Base-by-base conservation (phyloP, 2,888 invertebrate genomes). In the Argyresthia albistria region DNA sequence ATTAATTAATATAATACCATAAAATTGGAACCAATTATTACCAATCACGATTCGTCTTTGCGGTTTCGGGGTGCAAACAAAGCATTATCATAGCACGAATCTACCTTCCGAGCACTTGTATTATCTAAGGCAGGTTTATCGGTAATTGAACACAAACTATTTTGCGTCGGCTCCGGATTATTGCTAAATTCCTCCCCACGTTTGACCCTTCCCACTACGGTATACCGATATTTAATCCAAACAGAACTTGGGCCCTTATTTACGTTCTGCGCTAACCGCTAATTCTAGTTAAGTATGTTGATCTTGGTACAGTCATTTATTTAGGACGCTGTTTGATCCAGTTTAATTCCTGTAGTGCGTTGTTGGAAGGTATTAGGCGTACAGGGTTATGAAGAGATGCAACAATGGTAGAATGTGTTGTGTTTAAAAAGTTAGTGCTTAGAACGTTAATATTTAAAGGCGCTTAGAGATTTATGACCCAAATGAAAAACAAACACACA, bases 101-200 rank as follows among this genome's bases (percentile, higher is more conserved):
- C 65, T 66, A 67, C 67, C 65, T 66, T 48, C 72, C 74, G 66
- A 70, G 67, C 62, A 56, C 62, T 58, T 63, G 64, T 64, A 53
- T 55, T 55, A 72, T 71, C 69, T 64, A 60, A 56, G 63, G 63
- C 64, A 70, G 71, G 67, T 78, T 74, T 76, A 79, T 76, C 69
- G 72, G 66, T 73, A 71, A 76, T 76, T 79, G 71, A 75, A 76
- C 76, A 70, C 68, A 69, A 69, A 69, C 70, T 71, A 73, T 80
- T 72, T 74, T 68, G 68, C 66, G 63, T 63, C 61, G 65, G 65
- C 66, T 70, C 68, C 63, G 76, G 75, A 74, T 77, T 75, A 76
- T 68, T 63, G 62, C 59, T 14, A 63, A 66, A 64, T 67, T 69
- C 67, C 66, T 66, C 62, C 69, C 15, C 14, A 58, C 63, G 58